A percentile compares a stretch with the other conserved stretches of the same genome.
Evolutionary conservation across 2,888 invertebrate species (phyloP).

Genomic region (Keiferia lycopersicella): DNA sequence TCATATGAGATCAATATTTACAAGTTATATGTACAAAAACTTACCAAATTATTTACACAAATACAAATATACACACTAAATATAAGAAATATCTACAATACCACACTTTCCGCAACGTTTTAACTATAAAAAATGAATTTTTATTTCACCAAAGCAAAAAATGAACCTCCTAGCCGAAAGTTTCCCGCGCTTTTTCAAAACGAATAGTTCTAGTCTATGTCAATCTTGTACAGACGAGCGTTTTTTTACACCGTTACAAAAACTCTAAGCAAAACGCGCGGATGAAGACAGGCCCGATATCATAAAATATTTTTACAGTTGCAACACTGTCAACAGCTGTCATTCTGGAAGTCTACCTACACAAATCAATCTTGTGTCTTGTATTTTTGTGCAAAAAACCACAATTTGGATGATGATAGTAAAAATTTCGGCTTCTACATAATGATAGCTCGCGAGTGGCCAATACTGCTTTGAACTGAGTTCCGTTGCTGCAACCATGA

Average conservation of each 20-base stretch:
- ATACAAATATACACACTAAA: too few species aligned
- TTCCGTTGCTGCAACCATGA: slow-evolving; percentile 56
- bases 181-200: too few species aligned
- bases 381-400: slow-evolving; percentile 63
- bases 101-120: too few species aligned
- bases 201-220: not conserved
- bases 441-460: slow-evolving; percentile 58
- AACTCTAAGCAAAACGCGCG: too few species aligned
- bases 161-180: too few species aligned
- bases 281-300: not conserved
- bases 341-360: slow-evolving; percentile 34
- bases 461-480: slow-evolving; percentile 54
- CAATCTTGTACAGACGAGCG: not conserved
- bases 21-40: too few species aligned
- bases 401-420: slow-evolving; percentile 73
- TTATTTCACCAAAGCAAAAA: too few species aligned
- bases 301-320: slow-evolving; percentile 21
- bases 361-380: slow-evolving; percentile 48
- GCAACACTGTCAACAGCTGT: slow-evolving; percentile 32
- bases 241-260: not conserved
- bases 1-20: too few species aligned
- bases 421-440: slow-evolving; percentile 62
- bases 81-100: too few species aligned
- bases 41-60: too few species aligned
- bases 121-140: too few species aligned